Base-by-base conservation (phyloP, 2,888 invertebrate genomes). In the Scrobipalpa atriplicella region DNA sequence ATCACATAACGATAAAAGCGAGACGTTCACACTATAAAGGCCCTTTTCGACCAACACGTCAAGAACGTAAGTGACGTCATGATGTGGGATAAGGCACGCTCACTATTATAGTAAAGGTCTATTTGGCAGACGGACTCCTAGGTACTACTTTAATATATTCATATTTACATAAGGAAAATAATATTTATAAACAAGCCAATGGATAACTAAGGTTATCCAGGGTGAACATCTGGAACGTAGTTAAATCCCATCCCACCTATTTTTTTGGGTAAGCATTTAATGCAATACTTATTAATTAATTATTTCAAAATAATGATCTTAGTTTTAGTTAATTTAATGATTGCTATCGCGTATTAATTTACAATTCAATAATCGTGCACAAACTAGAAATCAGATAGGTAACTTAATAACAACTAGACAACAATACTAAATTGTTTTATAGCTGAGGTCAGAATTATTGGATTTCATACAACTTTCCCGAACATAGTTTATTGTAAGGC, bases 31-130 rank as follows among this genome's bases (percentile, higher is more conserved):
- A 13, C 43, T 13, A 13, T 43, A 13, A 43, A 43, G 13, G 13
- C 13, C 43, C 43, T 13, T 52, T 52, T 18, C 19, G 18, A 52
- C 7, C 52, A 18, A 18, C 52, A 52, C 18, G 52, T 18, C 1
- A 0, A n/a, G 7, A 18, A 52, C 16, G 16, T 7, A 52, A 52
- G 19, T 19, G 19, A 19, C 19, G 54, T 11, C 21, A 11, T 21
- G 54, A 54, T 54, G 19, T 18, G 54, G 54, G 54, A 54, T 21
- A 54, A 54, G 54, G 54, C 54, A 54, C 54, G 54, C 21, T 21
- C 54, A 54, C 18, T 16, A 9, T 18, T 54, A 54, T 21, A 54
- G 54, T 9, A 19, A 18, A 19, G 10, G 54, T 3, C 21, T 54
- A 19, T 10, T 54, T 7, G 29, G 5, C 29, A 47, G 5, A 16